These are phyloP conservation scores for Thomomys bottae DNA, from an alignment of 2,113 vertebrate genomes.

Conservation along the genomic window DNA sequence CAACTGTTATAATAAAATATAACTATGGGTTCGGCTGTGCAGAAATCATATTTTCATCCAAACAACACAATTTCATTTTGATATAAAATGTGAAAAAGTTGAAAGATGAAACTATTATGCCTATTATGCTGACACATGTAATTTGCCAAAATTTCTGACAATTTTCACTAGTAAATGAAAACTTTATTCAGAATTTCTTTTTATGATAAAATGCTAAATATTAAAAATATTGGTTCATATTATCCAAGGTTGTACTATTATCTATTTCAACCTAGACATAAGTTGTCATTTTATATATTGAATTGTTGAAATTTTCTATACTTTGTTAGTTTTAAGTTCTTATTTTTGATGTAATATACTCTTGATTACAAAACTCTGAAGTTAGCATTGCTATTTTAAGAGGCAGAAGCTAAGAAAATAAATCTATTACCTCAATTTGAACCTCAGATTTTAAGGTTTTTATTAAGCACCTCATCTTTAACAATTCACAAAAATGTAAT, in stretches of 20 bases:
- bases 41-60: conserved; percentile 27
- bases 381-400: not conserved
- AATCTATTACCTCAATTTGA: conserved; percentile 16
- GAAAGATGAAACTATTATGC: not conserved
- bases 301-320: conserved; percentile 38
- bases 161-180: conserved; percentile 14
- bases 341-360: not conserved
- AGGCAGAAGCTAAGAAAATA: not conserved
- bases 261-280: not conserved
- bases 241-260: not conserved
- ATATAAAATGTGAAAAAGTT: conserved; percentile 2
- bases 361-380: not conserved
- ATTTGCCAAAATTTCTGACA: too few species aligned
- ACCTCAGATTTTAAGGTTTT: conserved; percentile 4
- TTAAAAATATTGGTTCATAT: not conserved
- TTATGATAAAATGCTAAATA: not conserved
- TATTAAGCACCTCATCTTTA: not conserved
- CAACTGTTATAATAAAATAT: not conserved
- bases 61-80: not conserved
- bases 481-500: not conserved
- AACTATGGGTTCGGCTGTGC: not conserved
- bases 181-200: not conserved
- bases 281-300: not conserved
- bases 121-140: not conserved
- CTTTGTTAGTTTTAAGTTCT: not conserved